Percentiles rank a stretch among this genome's conserved stretches.
phyloP scores from a whole-genome alignment of 1,140 invertebrate species.

The Papilio dardanus region DNA sequence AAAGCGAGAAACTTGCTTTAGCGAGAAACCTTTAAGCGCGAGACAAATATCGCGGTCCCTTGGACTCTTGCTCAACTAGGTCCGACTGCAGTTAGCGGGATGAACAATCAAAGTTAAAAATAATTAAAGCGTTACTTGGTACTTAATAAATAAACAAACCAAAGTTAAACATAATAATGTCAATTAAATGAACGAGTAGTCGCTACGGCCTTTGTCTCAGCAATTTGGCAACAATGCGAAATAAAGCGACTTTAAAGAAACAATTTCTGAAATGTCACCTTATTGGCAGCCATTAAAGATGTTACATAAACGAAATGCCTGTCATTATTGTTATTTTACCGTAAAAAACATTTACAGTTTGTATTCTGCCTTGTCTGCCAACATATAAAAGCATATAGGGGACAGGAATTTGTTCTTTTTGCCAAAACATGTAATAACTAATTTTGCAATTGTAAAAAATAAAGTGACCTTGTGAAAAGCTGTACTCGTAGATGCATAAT shows the following conservation, averaged over 20 bases:
- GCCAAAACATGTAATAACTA: background rate
- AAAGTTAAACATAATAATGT: slow-evolving; percentile 1
- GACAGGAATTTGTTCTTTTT: background rate
- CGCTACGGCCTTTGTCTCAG: background rate
- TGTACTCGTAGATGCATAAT: too few species aligned
- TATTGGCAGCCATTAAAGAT: slow-evolving; percentile 29
- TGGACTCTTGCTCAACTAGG: too few species aligned
- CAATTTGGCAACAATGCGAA: slow-evolving; percentile 24
- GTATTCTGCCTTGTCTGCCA: background rate
- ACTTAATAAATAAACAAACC: background rate
- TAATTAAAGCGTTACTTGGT: background rate
- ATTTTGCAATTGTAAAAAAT: background rate
- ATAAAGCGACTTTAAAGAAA: slow-evolving; percentile 34
- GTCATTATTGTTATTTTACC: slow-evolving; percentile 28
- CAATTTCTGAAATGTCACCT: slow-evolving; percentile 35
- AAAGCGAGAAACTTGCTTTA: too few species aligned
- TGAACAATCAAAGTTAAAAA: background rate
- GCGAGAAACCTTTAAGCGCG: too few species aligned
- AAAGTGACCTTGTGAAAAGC: background rate
- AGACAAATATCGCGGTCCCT: too few species aligned
- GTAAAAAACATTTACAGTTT: background rate
- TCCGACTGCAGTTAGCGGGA: too few species aligned
- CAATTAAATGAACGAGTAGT: background rate
- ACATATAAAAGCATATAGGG: background rate
- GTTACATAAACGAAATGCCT: slow-evolving; percentile 30